Evolutionary conservation across 2,113 vertebrate species (phyloP).

Genomic region (Leiothrix lutea): DNA sequence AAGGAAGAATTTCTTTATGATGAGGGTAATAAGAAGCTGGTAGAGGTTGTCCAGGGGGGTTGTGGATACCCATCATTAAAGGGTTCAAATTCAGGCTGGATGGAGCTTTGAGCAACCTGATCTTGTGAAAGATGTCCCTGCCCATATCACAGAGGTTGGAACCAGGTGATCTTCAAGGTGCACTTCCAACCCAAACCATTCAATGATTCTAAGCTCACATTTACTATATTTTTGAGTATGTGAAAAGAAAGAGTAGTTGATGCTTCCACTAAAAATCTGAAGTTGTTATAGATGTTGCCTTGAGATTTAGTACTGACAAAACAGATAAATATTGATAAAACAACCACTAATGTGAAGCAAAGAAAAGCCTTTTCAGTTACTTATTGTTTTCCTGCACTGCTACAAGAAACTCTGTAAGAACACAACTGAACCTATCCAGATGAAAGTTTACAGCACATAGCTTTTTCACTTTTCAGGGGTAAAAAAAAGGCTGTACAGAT

Average conservation of each 20-base stretch:
- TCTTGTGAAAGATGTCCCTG: not conserved
- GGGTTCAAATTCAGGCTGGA: not conserved
- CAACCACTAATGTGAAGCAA: not conserved
- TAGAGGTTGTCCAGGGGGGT: not conserved
- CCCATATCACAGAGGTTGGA: accelerated
- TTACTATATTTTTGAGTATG: not conserved
- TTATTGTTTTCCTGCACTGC: not conserved
- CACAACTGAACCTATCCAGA: not conserved
- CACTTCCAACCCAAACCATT: not conserved
- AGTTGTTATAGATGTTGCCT: not conserved
- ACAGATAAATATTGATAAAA: not conserved
- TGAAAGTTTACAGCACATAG: accelerated
- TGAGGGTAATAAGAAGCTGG: not conserved
- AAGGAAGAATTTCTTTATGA: not conserved
- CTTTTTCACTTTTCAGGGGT: not conserved
- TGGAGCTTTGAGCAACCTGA: not conserved
- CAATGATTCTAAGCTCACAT: not conserved
- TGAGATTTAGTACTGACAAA: not conserved
- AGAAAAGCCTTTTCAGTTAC: not conserved
- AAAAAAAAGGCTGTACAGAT: not conserved
- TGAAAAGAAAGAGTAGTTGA: not conserved
- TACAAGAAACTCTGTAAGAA: not conserved
- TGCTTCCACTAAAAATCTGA: not conserved
- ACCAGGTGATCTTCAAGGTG: not conserved
- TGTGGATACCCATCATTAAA: not conserved